Conservation (phyloP, 2,888 invertebrate genomes). For the Mongoloraphidia duomilia region DNA sequence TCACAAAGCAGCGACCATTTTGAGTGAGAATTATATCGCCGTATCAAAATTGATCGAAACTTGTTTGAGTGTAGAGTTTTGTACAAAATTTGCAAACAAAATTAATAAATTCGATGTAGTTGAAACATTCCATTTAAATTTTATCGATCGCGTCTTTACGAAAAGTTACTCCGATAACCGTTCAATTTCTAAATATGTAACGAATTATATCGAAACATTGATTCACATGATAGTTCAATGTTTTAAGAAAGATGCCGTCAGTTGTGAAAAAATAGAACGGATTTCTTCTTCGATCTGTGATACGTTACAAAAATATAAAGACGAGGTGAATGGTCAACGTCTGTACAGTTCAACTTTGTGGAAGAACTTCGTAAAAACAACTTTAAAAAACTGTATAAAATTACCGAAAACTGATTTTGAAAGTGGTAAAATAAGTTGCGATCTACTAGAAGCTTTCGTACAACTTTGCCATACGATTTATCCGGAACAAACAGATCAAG, state of each 20-base stretch:
- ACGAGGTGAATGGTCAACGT: too few relatives aligned
- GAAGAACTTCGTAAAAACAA: too few relatives aligned
- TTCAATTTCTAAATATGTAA: conserved; percentile 28
- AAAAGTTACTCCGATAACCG: conserved; percentile 31
- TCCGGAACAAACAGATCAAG: conserved; percentile 29
- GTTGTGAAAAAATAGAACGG: conserved; percentile 14
- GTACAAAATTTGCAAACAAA: conserved; percentile 40
- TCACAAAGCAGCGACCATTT: conserved; percentile 51
- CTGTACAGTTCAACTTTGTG: too few relatives aligned
- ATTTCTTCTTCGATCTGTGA: conserved; percentile 8
- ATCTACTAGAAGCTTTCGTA: conserved; percentile 39
- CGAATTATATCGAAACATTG: conserved; percentile 38
- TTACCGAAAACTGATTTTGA: conserved; percentile 16
- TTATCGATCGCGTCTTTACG: conserved; percentile 38
- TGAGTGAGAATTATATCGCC: conserved; percentile 42
- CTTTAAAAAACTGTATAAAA: too few relatives aligned
- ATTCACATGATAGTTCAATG: conserved; percentile 32
- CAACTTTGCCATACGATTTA: conserved; percentile 42
- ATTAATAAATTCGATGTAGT: conserved; percentile 45
- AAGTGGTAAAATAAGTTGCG: conserved; percentile 27
- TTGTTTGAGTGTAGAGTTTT: conserved; percentile 42
- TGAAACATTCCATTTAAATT: conserved; percentile 40
- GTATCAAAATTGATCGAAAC: conserved; percentile 41
- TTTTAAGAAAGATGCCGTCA: too few relatives aligned
- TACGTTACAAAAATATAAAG: too few relatives aligned